A percentile compares a stretch with the other conserved stretches of the same genome.
Evolutionary conservation across 2,797 vertebrate genomes (phyloP).

Genomic region (Enteromius trimaculatus): DNA sequence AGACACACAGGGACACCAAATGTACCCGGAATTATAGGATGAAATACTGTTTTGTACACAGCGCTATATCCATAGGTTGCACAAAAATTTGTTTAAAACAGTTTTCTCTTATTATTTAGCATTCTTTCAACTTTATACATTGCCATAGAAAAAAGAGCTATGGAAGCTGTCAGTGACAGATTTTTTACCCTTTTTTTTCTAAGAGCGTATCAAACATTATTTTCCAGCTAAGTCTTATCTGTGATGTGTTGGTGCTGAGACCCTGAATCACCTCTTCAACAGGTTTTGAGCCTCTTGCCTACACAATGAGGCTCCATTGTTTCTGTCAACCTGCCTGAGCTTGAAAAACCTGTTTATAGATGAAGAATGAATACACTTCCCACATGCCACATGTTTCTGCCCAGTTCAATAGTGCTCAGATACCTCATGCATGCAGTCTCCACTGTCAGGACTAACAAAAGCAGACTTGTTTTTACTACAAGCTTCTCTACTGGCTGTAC

Average conservation of each 20-base stretch:
- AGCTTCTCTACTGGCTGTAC: background rate
- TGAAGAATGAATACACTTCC: slow-evolving; percentile 46
- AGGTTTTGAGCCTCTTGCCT: background rate
- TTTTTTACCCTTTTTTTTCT: background rate
- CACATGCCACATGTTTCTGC: slow-evolving; percentile 45
- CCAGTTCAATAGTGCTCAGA: slow-evolving; percentile 13
- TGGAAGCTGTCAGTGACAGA: too few species aligned
- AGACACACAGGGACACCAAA: too few species aligned
- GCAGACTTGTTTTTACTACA: background rate
- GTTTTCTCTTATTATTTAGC: too few species aligned
- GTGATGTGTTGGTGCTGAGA: background rate
- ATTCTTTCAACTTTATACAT: too few species aligned
- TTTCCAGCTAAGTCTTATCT: background rate
- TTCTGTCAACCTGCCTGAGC: slow-evolving; percentile 39
- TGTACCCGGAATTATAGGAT: too few species aligned
- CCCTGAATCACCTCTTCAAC: slow-evolving; percentile 5
- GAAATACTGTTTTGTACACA: too few species aligned
- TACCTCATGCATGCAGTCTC: slow-evolving; percentile 8
- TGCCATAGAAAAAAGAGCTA: too few species aligned
- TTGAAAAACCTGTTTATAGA: slow-evolving; percentile 62
- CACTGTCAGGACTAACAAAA: background rate
- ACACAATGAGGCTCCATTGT: slow-evolving; percentile 35
- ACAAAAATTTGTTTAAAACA: too few species aligned
- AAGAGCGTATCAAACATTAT: background rate
- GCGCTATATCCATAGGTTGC: too few species aligned